Conservation (phyloP, 2,888 invertebrate species). For the Trichopria drosophilae region DNA sequence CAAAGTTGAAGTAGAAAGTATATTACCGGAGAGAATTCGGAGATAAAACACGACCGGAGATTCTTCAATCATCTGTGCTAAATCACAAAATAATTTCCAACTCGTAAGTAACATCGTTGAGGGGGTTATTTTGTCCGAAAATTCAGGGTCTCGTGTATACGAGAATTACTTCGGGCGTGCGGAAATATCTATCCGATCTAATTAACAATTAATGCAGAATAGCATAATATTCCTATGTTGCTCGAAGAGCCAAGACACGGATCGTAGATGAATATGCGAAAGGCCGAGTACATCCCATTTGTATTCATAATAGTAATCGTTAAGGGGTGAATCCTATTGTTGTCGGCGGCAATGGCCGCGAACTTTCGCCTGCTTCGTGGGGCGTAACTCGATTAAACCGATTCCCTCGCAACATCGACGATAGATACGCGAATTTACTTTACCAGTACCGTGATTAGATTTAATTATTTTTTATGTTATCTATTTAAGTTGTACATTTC, state of each 20-base stretch:
- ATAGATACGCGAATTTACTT: too few relatives aligned
- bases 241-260: too few relatives aligned
- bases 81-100: too few relatives aligned
- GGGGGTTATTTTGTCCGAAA: slow-evolving; percentile 34
- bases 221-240: too few relatives aligned
- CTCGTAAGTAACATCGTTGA: too few relatives aligned
- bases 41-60: too few relatives aligned
- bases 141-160: slow-evolving; percentile 32
- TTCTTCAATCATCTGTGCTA: too few relatives aligned
- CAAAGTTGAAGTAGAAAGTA: too few relatives aligned
- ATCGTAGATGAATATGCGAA: too few relatives aligned
- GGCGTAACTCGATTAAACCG: slow-evolving; percentile 31
- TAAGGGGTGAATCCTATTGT: slow-evolving; percentile 34
- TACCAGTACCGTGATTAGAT: too few relatives aligned
- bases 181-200: slow-evolving; percentile 35
- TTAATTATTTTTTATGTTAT: too few relatives aligned
- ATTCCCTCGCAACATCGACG: slow-evolving; percentile 28
- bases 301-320: slow-evolving; percentile 41
- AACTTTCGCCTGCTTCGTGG: slow-evolving; percentile 25
- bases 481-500: slow-evolving; percentile 28
- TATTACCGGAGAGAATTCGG: too few relatives aligned
- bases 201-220: slow-evolving; percentile 39
- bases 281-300: slow-evolving; percentile 26
- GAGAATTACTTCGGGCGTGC: slow-evolving; percentile 34
- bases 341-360: slow-evolving; percentile 31